A percentile compares a stretch with the other conserved stretches of the same genome.
Evolutionary conservation across 2,113 vertebrate genomes (phyloP).

Genomic region (Thermophis baileyi): DNA sequence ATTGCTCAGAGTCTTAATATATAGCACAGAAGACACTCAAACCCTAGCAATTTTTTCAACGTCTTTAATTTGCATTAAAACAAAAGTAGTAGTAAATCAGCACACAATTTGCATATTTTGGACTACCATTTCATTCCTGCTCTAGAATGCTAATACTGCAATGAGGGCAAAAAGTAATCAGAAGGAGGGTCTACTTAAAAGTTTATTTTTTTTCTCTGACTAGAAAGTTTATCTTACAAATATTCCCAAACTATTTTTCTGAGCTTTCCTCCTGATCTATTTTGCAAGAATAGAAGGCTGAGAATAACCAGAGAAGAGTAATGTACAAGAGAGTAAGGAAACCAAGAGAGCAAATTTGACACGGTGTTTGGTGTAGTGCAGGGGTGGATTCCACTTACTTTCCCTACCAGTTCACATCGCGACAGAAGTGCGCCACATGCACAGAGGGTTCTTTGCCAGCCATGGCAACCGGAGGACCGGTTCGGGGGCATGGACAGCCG

Average conservation of each 20-base stretch:
- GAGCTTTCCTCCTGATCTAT: not conserved
- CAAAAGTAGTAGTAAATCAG: conserved; percentile 2
- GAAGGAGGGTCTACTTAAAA: not conserved
- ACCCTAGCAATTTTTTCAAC: not conserved
- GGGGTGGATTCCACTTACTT: too few relatives aligned
- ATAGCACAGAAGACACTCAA: not conserved
- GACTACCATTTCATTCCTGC: not conserved
- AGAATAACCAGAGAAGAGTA: not conserved
- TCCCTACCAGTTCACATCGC: too few relatives aligned
- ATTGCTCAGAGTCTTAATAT: not conserved
- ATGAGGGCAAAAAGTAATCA: too few relatives aligned
- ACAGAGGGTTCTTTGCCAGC: too few relatives aligned
- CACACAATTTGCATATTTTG: not conserved
- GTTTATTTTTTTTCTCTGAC: not conserved
- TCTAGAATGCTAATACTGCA: not conserved
- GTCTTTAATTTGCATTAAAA: conserved; percentile 1
- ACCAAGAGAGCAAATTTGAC: not conserved
- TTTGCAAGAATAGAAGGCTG: not conserved
- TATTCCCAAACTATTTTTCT: not conserved
- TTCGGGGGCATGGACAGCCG: too few relatives aligned
- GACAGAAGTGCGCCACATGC: too few relatives aligned
- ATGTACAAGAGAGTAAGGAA: not conserved
- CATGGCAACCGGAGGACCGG: too few relatives aligned
- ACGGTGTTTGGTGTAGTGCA: not conserved
- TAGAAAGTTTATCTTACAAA: not conserved